A percentile compares a stretch with the other conserved stretches of the same genome.
These are phyloP conservation scores for Chloroclystis v-ata DNA, from an alignment of 2,888 invertebrate genomes.

Conservation along the genomic window DNA sequence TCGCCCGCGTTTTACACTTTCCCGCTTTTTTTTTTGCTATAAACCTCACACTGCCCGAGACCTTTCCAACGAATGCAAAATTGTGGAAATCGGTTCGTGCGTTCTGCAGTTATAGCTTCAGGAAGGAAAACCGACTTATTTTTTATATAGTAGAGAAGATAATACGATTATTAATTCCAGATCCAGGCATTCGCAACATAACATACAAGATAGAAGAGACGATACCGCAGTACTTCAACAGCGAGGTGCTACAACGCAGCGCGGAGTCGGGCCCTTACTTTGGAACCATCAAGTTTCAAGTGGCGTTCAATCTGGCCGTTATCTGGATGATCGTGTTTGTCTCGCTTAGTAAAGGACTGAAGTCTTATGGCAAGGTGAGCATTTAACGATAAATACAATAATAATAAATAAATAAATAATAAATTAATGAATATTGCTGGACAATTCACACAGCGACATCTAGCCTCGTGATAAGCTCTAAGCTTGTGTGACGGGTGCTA, in stretches of 20 bases:
- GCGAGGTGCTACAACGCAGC: constrained; percentile 85
- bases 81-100: no score
- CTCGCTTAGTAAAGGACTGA: constrained; percentile 90
- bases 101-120: no score
- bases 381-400: not conserved
- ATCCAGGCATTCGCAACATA: constrained; percentile 47
- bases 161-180: constrained; percentile 35
- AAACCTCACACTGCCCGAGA: no score
- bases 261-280: constrained; percentile 58
- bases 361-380: constrained; percentile 88
- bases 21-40: no score
- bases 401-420: not conserved
- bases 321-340: constrained; percentile 95
- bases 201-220: constrained; percentile 80
- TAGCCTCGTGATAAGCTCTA: no score
- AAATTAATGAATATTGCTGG: no score
- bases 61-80: no score
- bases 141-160: no score
- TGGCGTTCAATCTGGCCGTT: constrained; percentile 92
- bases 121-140: no score
- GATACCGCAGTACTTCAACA: constrained; percentile 90
- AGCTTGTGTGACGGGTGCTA: no score
- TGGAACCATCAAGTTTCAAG: constrained; percentile 88
- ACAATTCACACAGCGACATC: no score
- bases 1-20: no score